Base-by-base conservation (phyloP, 1,140 invertebrate genomes). In the Choristoneura fumiferana region DNA sequence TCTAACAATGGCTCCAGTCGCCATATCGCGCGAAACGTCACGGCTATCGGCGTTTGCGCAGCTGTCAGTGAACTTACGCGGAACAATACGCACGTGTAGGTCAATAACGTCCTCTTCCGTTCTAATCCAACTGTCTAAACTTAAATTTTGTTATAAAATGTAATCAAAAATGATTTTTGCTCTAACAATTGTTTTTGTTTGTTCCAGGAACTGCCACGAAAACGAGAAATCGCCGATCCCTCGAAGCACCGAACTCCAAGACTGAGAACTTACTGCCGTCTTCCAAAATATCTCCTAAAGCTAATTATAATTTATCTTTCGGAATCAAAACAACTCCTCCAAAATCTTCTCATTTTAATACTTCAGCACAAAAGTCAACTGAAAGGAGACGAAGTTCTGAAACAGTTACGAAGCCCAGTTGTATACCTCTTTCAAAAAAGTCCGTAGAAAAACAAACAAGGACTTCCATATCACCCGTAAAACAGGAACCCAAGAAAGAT, bases 271-370 rank as follows among this genome's bases (percentile, higher is more conserved):
- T 73, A 76, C 70, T 78, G 71, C 74, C 78, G 77, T 84, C 86
- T 86, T 86, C 86, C 73, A 86, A 76, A 84, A 57, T 78, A 73
- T 82, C 86, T 67, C 72, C 77, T 69, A 87, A 81, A 77, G 76
- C 40, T 78, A 74, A 69, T 71, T 59, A 69, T 68, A 81, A 76
- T 75, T 69, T 81, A 73, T 65, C 81, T 58, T 81, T 81, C 58
- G 83, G 81, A 63, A 77, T 73, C 38, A 86, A 84, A 58, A 63
- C 76, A 35, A 61, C 69, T 58, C 57, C 71, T 38, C 68, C 70
- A 38, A 86, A 85, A 63, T 74, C 67, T 37, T 62, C 70, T 55
- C 57, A 62, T 55, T 40, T 59, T 38, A 76, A 65, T 37, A 55
- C 67, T 59, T 59, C 73, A 53, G 18, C 70, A 56, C 56, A 55